Evolutionary conservation across 2,797 vertebrate species (phyloP).

Genomic region (Siniperca obscura): DNA sequence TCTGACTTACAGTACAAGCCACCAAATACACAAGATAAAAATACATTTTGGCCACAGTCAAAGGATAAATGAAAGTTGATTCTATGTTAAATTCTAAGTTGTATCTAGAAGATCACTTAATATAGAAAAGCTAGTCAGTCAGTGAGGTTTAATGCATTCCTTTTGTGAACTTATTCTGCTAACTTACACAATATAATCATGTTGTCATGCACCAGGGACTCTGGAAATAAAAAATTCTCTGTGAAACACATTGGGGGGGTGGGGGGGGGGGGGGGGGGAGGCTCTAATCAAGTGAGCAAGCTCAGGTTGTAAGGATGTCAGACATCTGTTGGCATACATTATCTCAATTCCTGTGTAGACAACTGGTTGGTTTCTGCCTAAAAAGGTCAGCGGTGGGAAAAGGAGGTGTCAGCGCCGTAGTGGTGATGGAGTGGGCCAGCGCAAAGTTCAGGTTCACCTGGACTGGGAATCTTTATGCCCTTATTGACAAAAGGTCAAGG

Average conservation of each 20-base stretch:
- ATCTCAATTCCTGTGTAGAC: slow-evolving; percentile 63
- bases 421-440: slow-evolving; percentile 70
- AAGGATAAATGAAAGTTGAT: not conserved
- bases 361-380: slow-evolving; percentile 57
- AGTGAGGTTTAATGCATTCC: slow-evolving; percentile 14
- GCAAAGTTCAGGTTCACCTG: slow-evolving; percentile 74
- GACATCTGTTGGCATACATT: slow-evolving; percentile 75
- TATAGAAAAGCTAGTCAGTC: not conserved
- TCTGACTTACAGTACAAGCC: not conserved
- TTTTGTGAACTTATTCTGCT: slow-evolving; percentile 39
- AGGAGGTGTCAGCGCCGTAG: slow-evolving; percentile 35
- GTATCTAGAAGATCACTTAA: not conserved
- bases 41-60: not conserved
- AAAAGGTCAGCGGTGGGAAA: slow-evolving; percentile 79
- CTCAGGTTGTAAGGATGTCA: slow-evolving; percentile 48
- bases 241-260: slow-evolving; percentile 16
- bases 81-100: not conserved
- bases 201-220: slow-evolving; percentile 29
- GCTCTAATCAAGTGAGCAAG: slow-evolving; percentile 63
- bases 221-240: slow-evolving; percentile 39
- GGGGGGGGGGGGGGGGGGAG: slow-evolving; percentile 22
- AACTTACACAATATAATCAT: slow-evolving; percentile 46
- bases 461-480: slow-evolving; percentile 58
- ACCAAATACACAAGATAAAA: not conserved
- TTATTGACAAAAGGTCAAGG: slow-evolving; percentile 81